Evolutionary conservation across 1,140 invertebrate species (phyloP), one percentile per base, ranked within the genome.

Genomic region (Euschistus heros): DNA sequence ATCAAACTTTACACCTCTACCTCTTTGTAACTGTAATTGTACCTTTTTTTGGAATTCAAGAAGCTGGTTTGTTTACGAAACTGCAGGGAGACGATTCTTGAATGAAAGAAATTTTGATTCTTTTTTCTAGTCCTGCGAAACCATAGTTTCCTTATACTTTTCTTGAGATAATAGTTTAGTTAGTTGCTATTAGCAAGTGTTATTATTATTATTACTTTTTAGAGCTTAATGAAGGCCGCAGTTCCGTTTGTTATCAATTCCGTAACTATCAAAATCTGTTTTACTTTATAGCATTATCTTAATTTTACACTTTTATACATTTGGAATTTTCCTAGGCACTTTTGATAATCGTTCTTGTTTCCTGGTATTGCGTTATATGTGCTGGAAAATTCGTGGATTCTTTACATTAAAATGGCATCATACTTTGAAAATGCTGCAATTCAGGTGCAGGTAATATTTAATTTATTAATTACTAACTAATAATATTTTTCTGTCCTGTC

Each of bases 371-470:
- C 59, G 72, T 73, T 17, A 68, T 73, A n/a, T 54, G 65, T 57
- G 70, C 67, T 62, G 71, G 67, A 22, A 63, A 69, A 47, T 63
- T 67, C 44, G 68, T 69, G 20, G 63, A 63, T 14, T 63, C 15
- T 50, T 15, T 59, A 69, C 79, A n/a, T 26, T 15, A 68, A 72
- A 70, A 89, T 89, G 87, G 84, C 86, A 27, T 81, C 88, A 63
- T 86, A 86, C 50, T 83, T 86, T 62, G 88, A 91, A 74, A 81
- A 75, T 57, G 87, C 87, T 10, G 86, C 86, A 2, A 82, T 85
- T 70, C 87, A 88, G 80, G 86, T 88, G 57, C 84, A 83, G 74
- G 81, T 82, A 75, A 69, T 67, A 57, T 68, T 18, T 52, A 72
- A 62, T 62, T 52, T 46, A 30, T 30, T 30, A 30, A 30, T 2